A percentile compares a stretch with the other conserved stretches of the same genome.
These are phyloP conservation scores for Scarus forsteni DNA, from an alignment of 2,797 vertebrate species.

Conservation along the genomic window DNA sequence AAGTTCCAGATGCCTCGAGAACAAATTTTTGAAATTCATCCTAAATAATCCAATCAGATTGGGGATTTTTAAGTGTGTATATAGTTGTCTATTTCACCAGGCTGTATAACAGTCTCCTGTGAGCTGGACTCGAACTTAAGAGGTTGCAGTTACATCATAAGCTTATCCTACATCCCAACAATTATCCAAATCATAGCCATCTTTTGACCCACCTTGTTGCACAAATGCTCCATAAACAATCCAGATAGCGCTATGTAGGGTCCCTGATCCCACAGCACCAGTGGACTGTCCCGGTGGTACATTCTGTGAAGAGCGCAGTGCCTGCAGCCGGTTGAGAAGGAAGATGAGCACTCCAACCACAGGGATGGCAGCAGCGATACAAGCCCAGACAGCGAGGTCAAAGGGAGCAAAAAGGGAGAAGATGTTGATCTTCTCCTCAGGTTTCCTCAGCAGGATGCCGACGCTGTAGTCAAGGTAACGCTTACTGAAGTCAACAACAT, in stretches of 20 bases:
- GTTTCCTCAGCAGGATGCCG: constrained; percentile 93
- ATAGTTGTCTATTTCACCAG: too few relatives aligned
- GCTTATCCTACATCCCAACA: too few relatives aligned
- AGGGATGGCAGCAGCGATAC: constrained; percentile 93
- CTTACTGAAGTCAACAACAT: constrained; percentile 97
- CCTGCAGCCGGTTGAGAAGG: constrained; percentile 93
- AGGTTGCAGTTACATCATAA: too few relatives aligned
- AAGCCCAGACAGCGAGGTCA: constrained; percentile 97
- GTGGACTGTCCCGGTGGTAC: constrained; percentile 52
- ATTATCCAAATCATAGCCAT: too few relatives aligned
- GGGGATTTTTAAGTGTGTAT: too few relatives aligned
- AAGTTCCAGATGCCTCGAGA: too few relatives aligned
- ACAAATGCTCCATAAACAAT: constrained; percentile 96
- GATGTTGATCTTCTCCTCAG: constrained; percentile 97
- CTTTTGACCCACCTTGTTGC: constrained; percentile 89
- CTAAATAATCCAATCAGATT: too few relatives aligned
- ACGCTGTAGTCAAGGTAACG: constrained; percentile 98
- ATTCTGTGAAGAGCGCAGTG: constrained; percentile 78
- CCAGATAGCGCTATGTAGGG: constrained; percentile 95
- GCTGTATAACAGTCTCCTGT: too few relatives aligned
- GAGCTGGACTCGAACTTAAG: too few relatives aligned
- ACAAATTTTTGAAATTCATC: too few relatives aligned
- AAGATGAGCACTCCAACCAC: constrained; percentile 96
- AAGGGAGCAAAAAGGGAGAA: constrained; percentile 97
- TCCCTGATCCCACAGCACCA: constrained; percentile 79